Percentiles rank a stretch among this genome's conserved stretches.
phyloP scores from a whole-genome alignment of 1,140 invertebrate species.

The Tigriopus japonicus region DNA sequence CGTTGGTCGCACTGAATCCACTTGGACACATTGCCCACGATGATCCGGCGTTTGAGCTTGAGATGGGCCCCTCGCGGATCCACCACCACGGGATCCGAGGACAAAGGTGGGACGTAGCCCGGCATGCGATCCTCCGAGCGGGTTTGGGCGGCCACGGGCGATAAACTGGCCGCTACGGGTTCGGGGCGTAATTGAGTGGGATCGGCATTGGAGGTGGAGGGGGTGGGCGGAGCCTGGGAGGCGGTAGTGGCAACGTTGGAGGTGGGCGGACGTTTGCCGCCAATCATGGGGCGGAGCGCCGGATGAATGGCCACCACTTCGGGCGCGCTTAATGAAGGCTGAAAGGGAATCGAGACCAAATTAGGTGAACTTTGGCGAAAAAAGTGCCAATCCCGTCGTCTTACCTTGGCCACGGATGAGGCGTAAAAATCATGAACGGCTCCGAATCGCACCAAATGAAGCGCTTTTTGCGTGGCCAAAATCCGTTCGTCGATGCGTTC shows the following conservation, averaged over 20 bases:
- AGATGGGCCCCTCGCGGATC: constrained; percentile 1
- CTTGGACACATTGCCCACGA: constrained; percentile 68
- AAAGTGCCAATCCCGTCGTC: background rate
- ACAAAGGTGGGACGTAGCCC: background rate
- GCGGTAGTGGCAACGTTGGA: background rate
- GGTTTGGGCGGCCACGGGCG: too few species aligned
- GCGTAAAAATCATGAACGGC: background rate
- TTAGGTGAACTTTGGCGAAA: background rate
- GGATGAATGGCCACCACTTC: background rate
- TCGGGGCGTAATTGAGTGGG: too few species aligned
- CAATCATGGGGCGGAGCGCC: background rate
- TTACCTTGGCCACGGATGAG: background rate
- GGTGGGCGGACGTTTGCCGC: background rate
- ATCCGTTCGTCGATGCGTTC: constrained; percentile 9
- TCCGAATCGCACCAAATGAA: constrained; percentile 5
- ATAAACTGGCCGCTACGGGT: too few species aligned
- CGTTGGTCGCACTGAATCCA: constrained; percentile 46
- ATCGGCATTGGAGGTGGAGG: background rate
- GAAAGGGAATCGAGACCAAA: background rate
- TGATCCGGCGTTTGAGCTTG: constrained; percentile 24
- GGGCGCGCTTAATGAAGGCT: background rate
- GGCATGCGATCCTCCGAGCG: background rate
- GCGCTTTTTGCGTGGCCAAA: background rate
- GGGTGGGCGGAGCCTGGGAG: background rate
- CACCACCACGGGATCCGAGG: background rate